Conservation (phyloP, 2,888 invertebrate species). For the Stramonita haemastoma region DNA sequence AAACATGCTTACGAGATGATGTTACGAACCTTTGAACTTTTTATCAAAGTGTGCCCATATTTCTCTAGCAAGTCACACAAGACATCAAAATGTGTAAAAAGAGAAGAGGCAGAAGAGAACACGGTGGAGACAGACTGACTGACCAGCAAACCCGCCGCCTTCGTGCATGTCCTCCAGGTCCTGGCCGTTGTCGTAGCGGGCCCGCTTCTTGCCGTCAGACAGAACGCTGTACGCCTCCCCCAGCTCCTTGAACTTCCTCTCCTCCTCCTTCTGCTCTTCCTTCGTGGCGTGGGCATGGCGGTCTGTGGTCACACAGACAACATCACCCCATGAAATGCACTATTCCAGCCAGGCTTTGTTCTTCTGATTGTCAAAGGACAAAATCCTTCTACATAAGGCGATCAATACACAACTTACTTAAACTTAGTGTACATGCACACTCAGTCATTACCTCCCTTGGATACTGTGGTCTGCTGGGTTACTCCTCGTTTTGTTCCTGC, state of each 20-base stretch:
- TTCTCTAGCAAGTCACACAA: too few species aligned
- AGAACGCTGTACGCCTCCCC: constrained; percentile 96
- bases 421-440: too few species aligned
- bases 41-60: too few species aligned
- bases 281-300: constrained; percentile 93
- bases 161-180: constrained; percentile 88
- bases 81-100: too few species aligned
- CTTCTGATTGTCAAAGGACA: too few species aligned
- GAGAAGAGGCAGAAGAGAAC: not conserved
- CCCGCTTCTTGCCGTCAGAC: constrained; percentile 92
- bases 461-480: too few species aligned
- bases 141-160: constrained; percentile 58
- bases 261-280: constrained; percentile 91
- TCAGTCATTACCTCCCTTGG: too few species aligned
- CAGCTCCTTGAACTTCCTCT: constrained; percentile 95
- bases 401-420: too few species aligned
- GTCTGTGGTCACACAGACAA: constrained; percentile 80
- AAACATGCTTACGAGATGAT: too few species aligned
- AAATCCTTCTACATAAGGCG: too few species aligned
- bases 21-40: too few species aligned
- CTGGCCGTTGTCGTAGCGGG: constrained; percentile 93
- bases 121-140: constrained; percentile 51
- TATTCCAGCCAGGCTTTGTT: too few species aligned
- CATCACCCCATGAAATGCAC: not conserved
- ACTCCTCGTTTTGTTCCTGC: not conserved